Conservation (phyloP, 1,140 invertebrate species). For the Drosophila sproati region DNA sequence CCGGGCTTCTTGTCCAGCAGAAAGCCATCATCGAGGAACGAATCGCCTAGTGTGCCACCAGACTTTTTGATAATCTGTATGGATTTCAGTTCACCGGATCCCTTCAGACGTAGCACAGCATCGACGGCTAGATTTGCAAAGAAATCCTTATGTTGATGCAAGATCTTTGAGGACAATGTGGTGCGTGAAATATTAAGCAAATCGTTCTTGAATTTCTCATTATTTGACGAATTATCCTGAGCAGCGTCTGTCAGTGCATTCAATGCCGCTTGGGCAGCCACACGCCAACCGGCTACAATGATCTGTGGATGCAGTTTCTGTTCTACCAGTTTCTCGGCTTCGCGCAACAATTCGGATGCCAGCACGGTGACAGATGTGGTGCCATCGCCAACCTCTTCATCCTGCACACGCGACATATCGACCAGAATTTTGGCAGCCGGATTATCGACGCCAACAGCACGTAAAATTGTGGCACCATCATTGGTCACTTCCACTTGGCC, state of each 20-base stretch:
- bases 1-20: constrained; percentile 98
- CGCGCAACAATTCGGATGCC: constrained; percentile 96
- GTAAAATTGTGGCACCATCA: constrained; percentile 99
- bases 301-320: constrained; percentile 99
- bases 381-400: constrained; percentile 99
- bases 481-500: constrained; percentile 98
- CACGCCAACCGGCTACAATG: constrained; percentile 97
- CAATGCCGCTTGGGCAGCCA: constrained; percentile 92
- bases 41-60: constrained; percentile 96
- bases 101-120: constrained; percentile 97
- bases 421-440: constrained; percentile 99
- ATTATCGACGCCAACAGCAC: constrained; percentile 98
- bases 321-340: constrained; percentile 97
- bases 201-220: constrained; percentile 93
- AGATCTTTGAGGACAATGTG: constrained; percentile 98
- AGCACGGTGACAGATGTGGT: constrained; percentile 99
- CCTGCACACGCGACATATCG: constrained; percentile 99
- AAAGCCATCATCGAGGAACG: constrained; percentile 99
- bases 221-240: constrained; percentile 92
- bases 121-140: constrained; percentile 98
- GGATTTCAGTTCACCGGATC: constrained; percentile 96
- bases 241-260: constrained; percentile 92
- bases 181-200: constrained; percentile 98
- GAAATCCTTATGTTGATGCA: constrained; percentile 98
- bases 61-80: constrained; percentile 99